Evolutionary conservation across 2,888 invertebrate genomes (phyloP).

Genomic region (Pyrochroa serraticornis): DNA sequence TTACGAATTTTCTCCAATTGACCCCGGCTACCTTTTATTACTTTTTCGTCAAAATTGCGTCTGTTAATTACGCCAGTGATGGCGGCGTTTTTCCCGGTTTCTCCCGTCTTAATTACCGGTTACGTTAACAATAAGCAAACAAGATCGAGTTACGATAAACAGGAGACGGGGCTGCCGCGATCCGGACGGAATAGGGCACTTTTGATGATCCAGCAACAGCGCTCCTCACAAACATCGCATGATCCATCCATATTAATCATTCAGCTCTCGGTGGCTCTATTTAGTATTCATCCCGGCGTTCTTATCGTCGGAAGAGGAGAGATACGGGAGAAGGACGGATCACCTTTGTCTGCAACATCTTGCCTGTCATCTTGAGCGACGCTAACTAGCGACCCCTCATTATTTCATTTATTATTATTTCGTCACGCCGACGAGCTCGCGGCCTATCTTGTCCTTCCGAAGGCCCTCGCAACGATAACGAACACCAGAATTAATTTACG

Average conservation of each 20-base stretch:
- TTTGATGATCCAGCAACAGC: constrained; percentile 33
- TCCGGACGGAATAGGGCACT: constrained; percentile 27
- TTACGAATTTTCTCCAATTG: too few relatives aligned
- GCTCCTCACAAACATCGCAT: constrained; percentile 35
- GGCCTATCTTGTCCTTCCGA: neutral
- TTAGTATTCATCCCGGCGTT: constrained; percentile 51
- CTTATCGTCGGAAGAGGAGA: constrained; percentile 41
- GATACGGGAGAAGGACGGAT: constrained; percentile 29
- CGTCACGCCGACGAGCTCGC: constrained; percentile 24
- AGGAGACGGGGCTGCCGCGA: constrained; percentile 8
- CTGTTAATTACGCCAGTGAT: too few relatives aligned
- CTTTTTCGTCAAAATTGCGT: too few relatives aligned
- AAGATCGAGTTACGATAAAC: constrained; percentile 26
- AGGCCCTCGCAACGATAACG: too few relatives aligned
- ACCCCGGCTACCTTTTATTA: too few relatives aligned
- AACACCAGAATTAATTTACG: too few relatives aligned
- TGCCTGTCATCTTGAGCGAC: constrained; percentile 42
- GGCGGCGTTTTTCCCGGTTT: too few relatives aligned
- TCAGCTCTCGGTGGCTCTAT: constrained; percentile 46
- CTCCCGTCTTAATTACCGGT: constrained; percentile 18
- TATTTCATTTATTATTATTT: constrained; percentile 49
- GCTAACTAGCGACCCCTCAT: constrained; percentile 43
- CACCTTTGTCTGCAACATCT: constrained; percentile 46
- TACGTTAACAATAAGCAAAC: constrained; percentile 20
- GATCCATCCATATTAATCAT: constrained; percentile 52